Base-by-base conservation (phyloP, 2,113 vertebrate genomes). In the Cololabis saira region DNA sequence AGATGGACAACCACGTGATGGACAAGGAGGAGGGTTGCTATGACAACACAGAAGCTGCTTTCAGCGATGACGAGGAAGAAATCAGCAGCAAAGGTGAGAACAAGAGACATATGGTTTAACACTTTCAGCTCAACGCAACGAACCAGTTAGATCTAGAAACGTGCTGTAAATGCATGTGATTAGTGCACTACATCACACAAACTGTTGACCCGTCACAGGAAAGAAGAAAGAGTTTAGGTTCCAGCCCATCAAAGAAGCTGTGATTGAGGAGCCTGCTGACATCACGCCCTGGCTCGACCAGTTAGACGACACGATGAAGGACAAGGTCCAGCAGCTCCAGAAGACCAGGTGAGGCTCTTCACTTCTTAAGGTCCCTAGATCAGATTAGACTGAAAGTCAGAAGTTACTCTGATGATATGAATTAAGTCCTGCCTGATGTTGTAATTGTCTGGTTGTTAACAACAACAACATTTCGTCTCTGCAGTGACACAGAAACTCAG, bases 21-120 rank as follows among this genome's bases (percentile, higher is more conserved):
- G 98, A 99, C 65, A 99, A 98, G 80, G 98, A 99, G 0, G 98
- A 99, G 15, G 88, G 92, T 83, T 97, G 97, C 93, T 98, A 98
- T 3, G 98, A 99, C 92, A 93, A 91, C 11, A 95, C 96, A 0
- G 98, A 99, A 67, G 97, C 97, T 0, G 92, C 97, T 0, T 99
- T 99, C 85, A 98, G 97, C 0, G 97, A 99, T 0, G 97, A 99
- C 0, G 97, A 99, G 56, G 97, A 99, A 2, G 98, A 99, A 13
- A 57, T 98, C 67, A 95, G 85, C 85, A 96, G 82, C 85, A 98
- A 96, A 94, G 95, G 96, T 97, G 66, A 88, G 2, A 21, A 12
- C 5, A 1, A 61, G 27, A 30, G 27, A 30, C 14, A 12, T 24
- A 49, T 37, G 5, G 40, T 5, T 19, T 22, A 21, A 13, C 21